Conservation (phyloP, 2,888 invertebrate genomes). For the Listrodromus nycthemerus region DNA sequence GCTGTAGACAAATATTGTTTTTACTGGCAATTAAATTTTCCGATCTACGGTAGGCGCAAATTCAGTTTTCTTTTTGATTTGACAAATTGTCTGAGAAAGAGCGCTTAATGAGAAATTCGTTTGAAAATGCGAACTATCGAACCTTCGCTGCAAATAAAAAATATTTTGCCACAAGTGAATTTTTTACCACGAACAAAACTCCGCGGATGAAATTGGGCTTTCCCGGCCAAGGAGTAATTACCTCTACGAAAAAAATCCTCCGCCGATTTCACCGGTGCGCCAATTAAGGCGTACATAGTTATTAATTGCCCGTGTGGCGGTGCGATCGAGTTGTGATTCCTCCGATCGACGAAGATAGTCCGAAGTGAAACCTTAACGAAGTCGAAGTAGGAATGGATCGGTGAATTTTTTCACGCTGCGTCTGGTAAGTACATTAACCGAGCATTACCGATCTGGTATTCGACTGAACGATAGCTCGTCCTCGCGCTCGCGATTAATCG, state of each 20-base stretch:
- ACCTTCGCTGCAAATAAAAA: too few relatives aligned
- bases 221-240: background rate
- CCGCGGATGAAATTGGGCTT: too few relatives aligned
- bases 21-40: too few relatives aligned
- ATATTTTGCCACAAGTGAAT: too few relatives aligned
- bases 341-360: background rate
- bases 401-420: background rate
- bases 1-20: background rate
- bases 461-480: conserved; percentile 8
- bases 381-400: conserved; percentile 7
- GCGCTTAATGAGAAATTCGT: too few relatives aligned
- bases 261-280: background rate
- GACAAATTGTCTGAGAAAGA: too few relatives aligned
- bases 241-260: background rate
- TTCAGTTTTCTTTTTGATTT: too few relatives aligned
- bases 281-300: background rate
- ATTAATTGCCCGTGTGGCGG: background rate
- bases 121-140: too few relatives aligned
- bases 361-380: background rate
- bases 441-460: conserved; percentile 13
- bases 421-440: conserved; percentile 13
- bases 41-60: too few relatives aligned
- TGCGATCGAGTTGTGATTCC: background rate
- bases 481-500: conserved; percentile 34
- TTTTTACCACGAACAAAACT: too few relatives aligned